Conservation (phyloP, 2,113 vertebrate species). For the Loxodonta africana region DNA sequence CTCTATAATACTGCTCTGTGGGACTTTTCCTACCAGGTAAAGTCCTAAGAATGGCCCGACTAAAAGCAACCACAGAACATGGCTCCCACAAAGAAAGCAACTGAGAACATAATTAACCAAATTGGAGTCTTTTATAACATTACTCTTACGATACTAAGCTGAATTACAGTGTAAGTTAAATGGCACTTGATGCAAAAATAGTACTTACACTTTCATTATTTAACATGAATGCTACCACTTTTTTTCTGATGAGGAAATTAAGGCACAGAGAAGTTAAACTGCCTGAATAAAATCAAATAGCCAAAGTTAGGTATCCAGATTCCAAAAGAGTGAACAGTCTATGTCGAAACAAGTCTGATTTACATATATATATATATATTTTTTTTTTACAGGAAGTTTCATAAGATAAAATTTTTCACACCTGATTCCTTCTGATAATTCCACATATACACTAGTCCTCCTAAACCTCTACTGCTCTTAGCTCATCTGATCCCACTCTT, state of each 20-base stretch:
- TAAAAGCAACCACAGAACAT: slow-evolving; percentile 5
- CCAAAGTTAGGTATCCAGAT: neutral
- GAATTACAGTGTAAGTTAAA: neutral
- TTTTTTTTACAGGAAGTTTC: neutral
- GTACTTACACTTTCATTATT: neutral
- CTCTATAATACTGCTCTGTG: neutral
- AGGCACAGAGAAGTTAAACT: neutral
- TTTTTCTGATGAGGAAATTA: neutral
- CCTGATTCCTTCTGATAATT: neutral
- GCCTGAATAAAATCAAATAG: neutral
- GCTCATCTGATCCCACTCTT: slow-evolving; percentile 83
- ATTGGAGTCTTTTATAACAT: neutral
- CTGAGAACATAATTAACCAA: neutral
- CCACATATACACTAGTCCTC: slow-evolving; percentile 90
- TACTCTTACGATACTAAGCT: neutral
- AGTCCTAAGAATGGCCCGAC: neutral
- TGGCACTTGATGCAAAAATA: slow-evolving; percentile 24
- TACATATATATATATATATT: neutral
- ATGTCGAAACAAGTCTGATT: neutral
- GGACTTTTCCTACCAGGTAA: neutral
- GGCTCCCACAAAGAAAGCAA: slow-evolving; percentile 6
- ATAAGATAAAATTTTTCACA: neutral
- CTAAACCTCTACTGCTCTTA: slow-evolving; percentile 87
- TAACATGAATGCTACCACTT: neutral
- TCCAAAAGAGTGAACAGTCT: neutral